Conservation (phyloP, 2,888 invertebrate genomes). For the Cryptus armator region DNA sequence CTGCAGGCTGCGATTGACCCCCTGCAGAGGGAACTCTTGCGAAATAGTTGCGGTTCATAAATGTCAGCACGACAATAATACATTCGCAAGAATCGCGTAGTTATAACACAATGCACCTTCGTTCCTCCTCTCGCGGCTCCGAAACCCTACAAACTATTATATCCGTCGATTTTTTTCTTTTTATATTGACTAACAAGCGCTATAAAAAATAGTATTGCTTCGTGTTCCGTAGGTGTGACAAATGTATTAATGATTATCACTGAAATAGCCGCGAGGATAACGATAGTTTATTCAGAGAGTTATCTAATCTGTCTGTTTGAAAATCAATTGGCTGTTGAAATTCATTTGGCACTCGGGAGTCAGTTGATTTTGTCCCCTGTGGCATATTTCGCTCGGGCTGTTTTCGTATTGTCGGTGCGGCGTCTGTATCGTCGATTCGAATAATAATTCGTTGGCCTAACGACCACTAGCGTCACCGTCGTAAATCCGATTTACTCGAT, state of each 20-base stretch:
- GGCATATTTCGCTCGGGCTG: constrained; percentile 10
- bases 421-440: background rate
- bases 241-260: constrained; percentile 10
- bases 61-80: constrained; percentile 55
- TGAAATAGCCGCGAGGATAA: background rate
- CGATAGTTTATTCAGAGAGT: constrained; percentile 1
- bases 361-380: constrained; percentile 12
- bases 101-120: no score
- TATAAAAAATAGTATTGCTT: background rate
- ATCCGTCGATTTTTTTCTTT: no score
- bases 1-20: background rate
- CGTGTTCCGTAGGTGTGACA: background rate
- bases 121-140: background rate
- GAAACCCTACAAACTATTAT: background rate
- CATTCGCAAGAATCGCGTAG: background rate
- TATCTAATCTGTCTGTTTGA: background rate
- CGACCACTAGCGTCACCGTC: constrained; percentile 32
- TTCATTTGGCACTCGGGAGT: constrained; percentile 26
- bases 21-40: constrained; percentile 24
- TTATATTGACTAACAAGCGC: no score
- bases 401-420: constrained; percentile 5
- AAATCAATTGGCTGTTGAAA: constrained; percentile 46
- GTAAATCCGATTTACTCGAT: constrained; percentile 47
- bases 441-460: constrained; percentile 25
- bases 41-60: constrained; percentile 49